Base-by-base conservation (phyloP, 2,797 vertebrate genomes). In the Lagorchestes hirsutus region DNA sequence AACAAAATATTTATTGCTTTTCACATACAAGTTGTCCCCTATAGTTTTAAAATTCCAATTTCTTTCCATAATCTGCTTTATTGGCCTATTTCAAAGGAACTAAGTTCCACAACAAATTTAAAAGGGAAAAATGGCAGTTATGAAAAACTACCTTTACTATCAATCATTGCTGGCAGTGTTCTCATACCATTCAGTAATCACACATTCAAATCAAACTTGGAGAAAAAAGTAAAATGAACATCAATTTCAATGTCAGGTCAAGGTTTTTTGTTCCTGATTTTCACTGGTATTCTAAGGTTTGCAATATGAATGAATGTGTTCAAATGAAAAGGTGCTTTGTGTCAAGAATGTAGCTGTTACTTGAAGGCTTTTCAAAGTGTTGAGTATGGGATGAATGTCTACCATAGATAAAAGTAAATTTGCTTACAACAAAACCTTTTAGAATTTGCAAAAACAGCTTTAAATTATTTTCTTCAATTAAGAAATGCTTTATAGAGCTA, bases 1-100 rank as follows among this genome's bases (percentile, higher is more conserved):
- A 99, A 99, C 97, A 99, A 98, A 98, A 98, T 98, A 98, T 99
- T 99, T 99, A 99, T 99, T 99, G 99, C 99, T 99, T 99, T 99
- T 99, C 98, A 98, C 97, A 98, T 98, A 98, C 98, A 98, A 98
- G 97, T 98, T 98, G 96, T 98, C 98, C 98, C 98, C 99, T 99
- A 99, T 99, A 99, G 98, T 96, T 96, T 98, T 95, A 95, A 34
- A 97, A 96, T 98, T 97, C 97, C 98, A 98, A 98, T 98, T 97
- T 98, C 97, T 97, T 98, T 97, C 96, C 54, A 95, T 90, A 98
- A 98, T 97, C 27, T 9, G 82, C 95, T 95, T 92, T 74, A 97
- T 97, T 93, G 97, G 96, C 92, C 96, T 97, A 98, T 94, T 98
- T 97, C 94, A 97, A 97, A 95, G 95, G 96, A 98, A 98, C 62